A percentile compares a stretch with the other conserved stretches of the same genome.
phyloP scores from a whole-genome alignment of 2,113 vertebrate species.

The Sialia sialis region DNA sequence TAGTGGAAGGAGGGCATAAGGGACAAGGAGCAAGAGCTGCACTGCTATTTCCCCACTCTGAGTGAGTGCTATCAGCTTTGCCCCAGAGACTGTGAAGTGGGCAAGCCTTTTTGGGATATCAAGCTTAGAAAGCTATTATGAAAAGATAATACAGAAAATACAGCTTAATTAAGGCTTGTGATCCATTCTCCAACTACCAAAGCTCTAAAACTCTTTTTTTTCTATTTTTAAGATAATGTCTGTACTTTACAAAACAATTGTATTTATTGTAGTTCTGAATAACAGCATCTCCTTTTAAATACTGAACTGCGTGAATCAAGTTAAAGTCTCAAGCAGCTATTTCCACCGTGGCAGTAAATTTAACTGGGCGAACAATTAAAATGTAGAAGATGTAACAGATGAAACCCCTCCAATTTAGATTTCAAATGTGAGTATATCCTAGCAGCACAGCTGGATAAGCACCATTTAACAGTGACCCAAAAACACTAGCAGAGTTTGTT shows the following conservation, averaged over 20 bases:
- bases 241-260: background rate
- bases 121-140: background rate
- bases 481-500: background rate
- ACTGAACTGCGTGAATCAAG: background rate
- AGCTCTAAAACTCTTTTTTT: background rate
- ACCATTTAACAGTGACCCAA: background rate
- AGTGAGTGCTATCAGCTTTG: fast-evolving
- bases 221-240: background rate
- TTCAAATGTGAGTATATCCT: background rate
- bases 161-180: background rate
- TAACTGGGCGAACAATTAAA: background rate
- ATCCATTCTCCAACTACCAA: background rate
- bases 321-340: background rate
- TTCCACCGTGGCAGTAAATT: background rate
- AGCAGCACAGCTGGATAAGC: background rate
- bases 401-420: background rate
- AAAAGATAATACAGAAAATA: background rate
- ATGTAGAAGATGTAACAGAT: background rate
- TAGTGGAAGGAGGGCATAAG: background rate
- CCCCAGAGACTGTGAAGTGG: background rate
- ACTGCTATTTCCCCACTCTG: background rate
- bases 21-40: background rate
- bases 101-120: background rate
- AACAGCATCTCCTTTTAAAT: background rate
- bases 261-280: background rate